Evolutionary conservation across 2,113 vertebrate species (phyloP).

Genomic region (Thermophis baileyi): DNA sequence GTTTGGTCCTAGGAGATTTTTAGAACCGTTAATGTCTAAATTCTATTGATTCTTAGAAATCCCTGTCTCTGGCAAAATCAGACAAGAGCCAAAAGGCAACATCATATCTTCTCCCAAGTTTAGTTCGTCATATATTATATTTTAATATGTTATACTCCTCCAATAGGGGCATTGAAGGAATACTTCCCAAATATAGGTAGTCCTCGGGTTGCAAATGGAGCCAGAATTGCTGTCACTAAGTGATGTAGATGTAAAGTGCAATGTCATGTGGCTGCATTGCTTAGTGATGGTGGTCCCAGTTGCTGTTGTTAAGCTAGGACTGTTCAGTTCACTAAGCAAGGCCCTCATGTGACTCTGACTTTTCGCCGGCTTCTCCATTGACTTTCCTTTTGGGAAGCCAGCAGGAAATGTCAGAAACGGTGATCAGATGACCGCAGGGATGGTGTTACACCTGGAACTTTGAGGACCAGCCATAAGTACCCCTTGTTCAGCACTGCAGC

Average conservation of each 20-base stretch:
- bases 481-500: background rate
- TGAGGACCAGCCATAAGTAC: background rate
- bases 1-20: constrained; percentile 64
- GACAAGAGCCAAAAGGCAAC: background rate
- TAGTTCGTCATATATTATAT: background rate
- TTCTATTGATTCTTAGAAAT: background rate
- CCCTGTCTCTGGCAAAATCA: background rate
- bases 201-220: background rate
- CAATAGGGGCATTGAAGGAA: background rate
- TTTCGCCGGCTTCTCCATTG: background rate
- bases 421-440: background rate
- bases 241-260: background rate
- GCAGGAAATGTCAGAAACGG: background rate
- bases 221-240: background rate
- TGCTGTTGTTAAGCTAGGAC: background rate
- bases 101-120: background rate
- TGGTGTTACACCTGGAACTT: background rate
- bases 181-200: background rate
- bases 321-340: background rate
- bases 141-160: background rate
- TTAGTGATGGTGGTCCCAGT: background rate
- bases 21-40: constrained; percentile 32
- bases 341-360: background rate
- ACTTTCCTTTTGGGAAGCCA: background rate
- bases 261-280: background rate